A percentile compares a stretch with the other conserved stretches of the same genome.
phyloP scores from a whole-genome alignment of 2,113 vertebrate species.

The Zosterops pallidus region DNA sequence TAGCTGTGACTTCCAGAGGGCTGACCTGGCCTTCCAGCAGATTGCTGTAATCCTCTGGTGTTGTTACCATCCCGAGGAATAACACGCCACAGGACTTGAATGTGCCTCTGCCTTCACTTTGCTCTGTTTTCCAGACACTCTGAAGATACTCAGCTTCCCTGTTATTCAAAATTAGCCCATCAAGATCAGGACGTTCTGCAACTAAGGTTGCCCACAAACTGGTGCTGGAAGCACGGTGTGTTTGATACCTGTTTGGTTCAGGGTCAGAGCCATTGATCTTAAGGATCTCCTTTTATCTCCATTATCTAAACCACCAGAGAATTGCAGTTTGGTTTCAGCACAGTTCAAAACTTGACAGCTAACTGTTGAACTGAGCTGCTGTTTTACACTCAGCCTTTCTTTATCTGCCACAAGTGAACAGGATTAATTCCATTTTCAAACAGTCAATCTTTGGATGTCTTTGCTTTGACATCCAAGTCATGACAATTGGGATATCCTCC shows the following conservation, averaged over 20 bases:
- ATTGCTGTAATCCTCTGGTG: not conserved
- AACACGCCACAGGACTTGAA: rapidly evolving
- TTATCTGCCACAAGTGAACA: not conserved
- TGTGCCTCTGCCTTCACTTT: not conserved
- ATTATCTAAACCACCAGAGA: not conserved
- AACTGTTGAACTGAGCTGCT: not conserved
- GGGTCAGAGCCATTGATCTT: not conserved
- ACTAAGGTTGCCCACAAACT: not conserved
- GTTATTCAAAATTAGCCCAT: not conserved
- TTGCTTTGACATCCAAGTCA: not conserved
- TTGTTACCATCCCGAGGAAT: not conserved
- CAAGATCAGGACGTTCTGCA: not conserved
- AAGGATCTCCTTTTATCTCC: not conserved
- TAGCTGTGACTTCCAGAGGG: not conserved
- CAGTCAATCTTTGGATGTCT: not conserved
- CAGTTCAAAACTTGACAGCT: not conserved
- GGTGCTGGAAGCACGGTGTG: rapidly evolving
- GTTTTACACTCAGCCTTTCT: not conserved
- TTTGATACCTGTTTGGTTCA: not conserved
- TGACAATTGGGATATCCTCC: not conserved
- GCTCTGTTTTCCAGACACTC: not conserved
- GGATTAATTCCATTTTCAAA: not conserved
- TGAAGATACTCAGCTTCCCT: not conserved
- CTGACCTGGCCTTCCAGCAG: not conserved
- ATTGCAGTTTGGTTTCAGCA: not conserved